Evolutionary conservation across 2,113 vertebrate genomes (phyloP).

Genomic region (Hydrochoerus hydrochaeris): DNA sequence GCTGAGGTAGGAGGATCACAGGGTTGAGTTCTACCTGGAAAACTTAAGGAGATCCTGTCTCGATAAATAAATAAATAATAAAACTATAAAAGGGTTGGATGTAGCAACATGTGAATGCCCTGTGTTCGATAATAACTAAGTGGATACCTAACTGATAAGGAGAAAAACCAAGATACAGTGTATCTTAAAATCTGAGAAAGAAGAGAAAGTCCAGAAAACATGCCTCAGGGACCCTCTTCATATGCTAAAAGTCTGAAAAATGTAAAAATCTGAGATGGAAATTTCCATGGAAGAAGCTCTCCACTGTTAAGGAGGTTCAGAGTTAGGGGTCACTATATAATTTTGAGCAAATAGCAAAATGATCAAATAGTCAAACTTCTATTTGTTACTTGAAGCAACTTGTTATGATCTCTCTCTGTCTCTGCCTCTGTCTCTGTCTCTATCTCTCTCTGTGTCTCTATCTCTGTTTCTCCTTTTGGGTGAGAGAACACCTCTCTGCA

Average conservation of each 20-base stretch:
- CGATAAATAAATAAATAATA: not conserved
- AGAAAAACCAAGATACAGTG: not conserved
- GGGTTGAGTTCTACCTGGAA: not conserved
- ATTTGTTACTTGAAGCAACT: not conserved
- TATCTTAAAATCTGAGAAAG: conserved; percentile 14
- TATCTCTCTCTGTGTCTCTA: not conserved
- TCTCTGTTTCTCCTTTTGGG: not conserved
- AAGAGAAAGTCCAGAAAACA: not conserved
- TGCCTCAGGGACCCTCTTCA: not conserved
- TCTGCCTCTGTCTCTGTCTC: not conserved
- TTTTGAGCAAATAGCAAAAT: not conserved
- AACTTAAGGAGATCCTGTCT: not conserved
- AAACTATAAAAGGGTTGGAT: not conserved
- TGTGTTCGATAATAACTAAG: not conserved
- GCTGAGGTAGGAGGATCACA: not conserved
- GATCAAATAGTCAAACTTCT: not conserved
- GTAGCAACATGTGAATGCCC: not conserved
- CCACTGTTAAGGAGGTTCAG: not conserved
- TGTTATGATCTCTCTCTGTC: not conserved
- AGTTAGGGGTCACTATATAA: not conserved
- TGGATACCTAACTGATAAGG: not conserved
- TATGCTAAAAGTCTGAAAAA: not conserved
- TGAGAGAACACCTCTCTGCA: not conserved
- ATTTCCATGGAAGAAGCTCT: not conserved
- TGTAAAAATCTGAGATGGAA: not conserved